Conservation (phyloP, 2,113 vertebrate species). For the Mugil cephalus region DNA sequence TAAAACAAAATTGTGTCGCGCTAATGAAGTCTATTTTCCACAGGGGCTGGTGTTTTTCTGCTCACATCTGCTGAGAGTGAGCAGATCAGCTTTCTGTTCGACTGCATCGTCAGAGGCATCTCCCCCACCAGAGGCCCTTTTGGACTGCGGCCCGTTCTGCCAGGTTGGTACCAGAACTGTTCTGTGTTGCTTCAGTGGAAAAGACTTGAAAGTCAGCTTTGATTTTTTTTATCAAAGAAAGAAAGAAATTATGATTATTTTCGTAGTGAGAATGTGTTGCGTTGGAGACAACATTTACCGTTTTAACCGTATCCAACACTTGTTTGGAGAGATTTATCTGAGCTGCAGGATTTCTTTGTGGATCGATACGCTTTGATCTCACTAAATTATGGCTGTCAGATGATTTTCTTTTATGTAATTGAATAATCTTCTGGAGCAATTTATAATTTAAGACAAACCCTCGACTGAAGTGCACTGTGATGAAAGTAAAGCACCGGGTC, state of each 20-base stretch:
- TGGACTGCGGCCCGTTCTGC: constrained; percentile 90
- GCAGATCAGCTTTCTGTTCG: constrained; percentile 98
- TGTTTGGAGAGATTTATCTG: not conserved
- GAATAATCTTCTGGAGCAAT: constrained; percentile 52
- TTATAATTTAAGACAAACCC: constrained; percentile 46
- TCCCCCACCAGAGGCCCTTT: constrained; percentile 93
- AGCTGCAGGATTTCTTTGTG: constrained; percentile 41
- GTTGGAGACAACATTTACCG: constrained; percentile 37
- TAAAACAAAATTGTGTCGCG: not conserved
- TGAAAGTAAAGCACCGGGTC: constrained; percentile 27
- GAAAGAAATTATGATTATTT: not conserved
- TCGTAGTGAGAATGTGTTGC: not conserved
- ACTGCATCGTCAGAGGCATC: constrained; percentile 96
- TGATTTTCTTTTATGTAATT: constrained; percentile 60
- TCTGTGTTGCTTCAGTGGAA: constrained; percentile 13
- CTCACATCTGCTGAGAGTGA: constrained; percentile 91
- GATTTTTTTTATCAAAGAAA: too few species aligned
- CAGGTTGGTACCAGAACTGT: constrained; percentile 86
- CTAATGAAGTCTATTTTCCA: constrained; percentile 40
- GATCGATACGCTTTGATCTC: constrained; percentile 54
- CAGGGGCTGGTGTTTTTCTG: constrained; percentile 98
- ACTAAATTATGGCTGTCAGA: constrained; percentile 61
- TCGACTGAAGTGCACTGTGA: constrained; percentile 43
- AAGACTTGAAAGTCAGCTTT: not conserved
- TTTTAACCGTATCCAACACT: not conserved